Percentiles rank a stretch among this genome's conserved stretches.
These are phyloP conservation scores for Melanaphis sacchari DNA, from an alignment of 1,140 invertebrate species.

Conservation along the genomic window DNA sequence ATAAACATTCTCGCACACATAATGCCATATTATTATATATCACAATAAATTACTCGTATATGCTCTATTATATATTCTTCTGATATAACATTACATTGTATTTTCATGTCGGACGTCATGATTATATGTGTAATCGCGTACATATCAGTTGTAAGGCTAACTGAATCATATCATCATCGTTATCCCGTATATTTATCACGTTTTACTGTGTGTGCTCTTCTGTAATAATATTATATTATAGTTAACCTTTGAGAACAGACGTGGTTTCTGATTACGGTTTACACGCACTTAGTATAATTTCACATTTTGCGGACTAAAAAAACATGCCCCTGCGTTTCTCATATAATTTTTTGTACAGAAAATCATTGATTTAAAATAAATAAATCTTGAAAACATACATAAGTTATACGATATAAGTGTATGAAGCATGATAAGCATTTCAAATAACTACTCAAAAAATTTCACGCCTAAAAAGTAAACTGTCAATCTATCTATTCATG, in stretches of 20 bases:
- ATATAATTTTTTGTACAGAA: not conserved
- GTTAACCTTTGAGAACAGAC: not conserved
- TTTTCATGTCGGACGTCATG: not conserved
- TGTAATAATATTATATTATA: not conserved
- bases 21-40: conserved; percentile 3
- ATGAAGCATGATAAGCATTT: not conserved
- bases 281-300: not conserved
- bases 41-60: conserved; percentile 6
- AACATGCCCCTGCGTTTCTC: not conserved
- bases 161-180: not conserved
- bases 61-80: not conserved
- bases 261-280: not conserved
- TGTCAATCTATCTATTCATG: not conserved
- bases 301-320: not conserved
- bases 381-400: not conserved
- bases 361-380: not conserved
- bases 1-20: not conserved
- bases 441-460: not conserved
- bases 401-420: not conserved
- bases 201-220: not conserved
- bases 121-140: not conserved
- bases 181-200: not conserved
- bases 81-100: not conserved
- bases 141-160: not conserved
- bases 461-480: not conserved